Conservation (phyloP, 2,113 vertebrate species). For the Octodon degus region DNA sequence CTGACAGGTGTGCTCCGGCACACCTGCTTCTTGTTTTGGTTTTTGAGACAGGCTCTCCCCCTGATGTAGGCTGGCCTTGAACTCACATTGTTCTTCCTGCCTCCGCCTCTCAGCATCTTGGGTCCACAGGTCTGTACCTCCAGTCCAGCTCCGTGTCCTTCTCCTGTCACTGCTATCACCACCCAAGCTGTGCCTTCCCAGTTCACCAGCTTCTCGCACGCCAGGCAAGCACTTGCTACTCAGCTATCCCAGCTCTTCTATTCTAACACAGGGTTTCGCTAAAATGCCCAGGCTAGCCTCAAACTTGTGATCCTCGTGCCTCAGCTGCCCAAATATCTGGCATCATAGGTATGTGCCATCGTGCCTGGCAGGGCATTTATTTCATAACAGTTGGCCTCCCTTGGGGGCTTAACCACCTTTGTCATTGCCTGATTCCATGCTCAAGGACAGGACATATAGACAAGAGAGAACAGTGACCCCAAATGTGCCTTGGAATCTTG, state of each 20-base stretch:
- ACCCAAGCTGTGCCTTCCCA: rapidly evolving
- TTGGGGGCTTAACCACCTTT: rapidly evolving
- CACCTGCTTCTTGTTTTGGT: not conserved
- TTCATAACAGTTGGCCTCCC: not conserved
- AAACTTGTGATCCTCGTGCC: not conserved
- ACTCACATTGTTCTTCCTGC: not conserved
- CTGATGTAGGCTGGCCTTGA: not conserved
- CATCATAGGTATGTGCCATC: no score
- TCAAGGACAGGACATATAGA: not conserved
- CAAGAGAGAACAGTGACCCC: not conserved
- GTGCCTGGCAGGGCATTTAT: no score
- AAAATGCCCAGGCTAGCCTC: not conserved
- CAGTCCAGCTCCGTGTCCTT: not conserved
- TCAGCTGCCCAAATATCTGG: not conserved
- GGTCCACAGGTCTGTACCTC: not conserved
- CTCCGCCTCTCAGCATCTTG: not conserved
- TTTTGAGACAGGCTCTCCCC: not conserved
- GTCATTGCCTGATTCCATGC: not conserved
- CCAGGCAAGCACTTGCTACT: not conserved
- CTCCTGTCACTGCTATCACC: not conserved
- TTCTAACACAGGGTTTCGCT: not conserved
- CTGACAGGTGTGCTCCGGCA: not conserved
- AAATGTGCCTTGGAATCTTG: rapidly evolving
- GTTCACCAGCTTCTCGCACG: not conserved
- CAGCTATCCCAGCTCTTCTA: not conserved